A percentile compares a stretch with the other conserved stretches of the same genome.
Evolutionary conservation across 2,797 vertebrate genomes (phyloP).

Genomic region (Tokudaia tokunoshimensis): DNA sequence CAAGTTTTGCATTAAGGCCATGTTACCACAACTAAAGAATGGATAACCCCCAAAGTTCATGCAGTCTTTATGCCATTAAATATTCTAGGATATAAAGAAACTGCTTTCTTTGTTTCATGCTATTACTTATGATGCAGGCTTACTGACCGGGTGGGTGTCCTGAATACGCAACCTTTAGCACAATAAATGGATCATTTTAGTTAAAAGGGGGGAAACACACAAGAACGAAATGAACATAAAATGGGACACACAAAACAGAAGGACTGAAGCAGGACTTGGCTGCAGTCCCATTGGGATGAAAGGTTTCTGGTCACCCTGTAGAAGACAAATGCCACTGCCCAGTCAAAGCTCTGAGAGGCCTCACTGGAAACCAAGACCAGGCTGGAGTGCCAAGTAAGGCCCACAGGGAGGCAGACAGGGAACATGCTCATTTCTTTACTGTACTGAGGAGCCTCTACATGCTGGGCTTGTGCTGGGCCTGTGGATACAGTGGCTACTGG

Average conservation of each 20-base stretch:
- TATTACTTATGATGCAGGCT: not conserved
- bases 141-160: not conserved
- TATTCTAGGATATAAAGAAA: slow-evolving; percentile 3
- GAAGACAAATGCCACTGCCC: not conserved
- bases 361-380: not conserved
- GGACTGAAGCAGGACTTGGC: not conserved
- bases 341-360: not conserved
- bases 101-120: slow-evolving; percentile 19
- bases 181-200: slow-evolving; percentile 52
- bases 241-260: slow-evolving; percentile 34
- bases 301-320: not conserved
- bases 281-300: not conserved
- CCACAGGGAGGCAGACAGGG: not conserved
- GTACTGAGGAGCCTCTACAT: not conserved
- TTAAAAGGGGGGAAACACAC: not conserved
- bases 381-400: not conserved
- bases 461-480: not conserved
- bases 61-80: not conserved
- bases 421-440: not conserved
- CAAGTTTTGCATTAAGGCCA: not conserved
- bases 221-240: slow-evolving; percentile 46
- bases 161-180: slow-evolving; percentile 30
- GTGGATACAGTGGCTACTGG: not conserved
- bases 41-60: not conserved
- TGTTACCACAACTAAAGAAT: slow-evolving; percentile 15